Evolutionary conservation across 2,888 invertebrate genomes (phyloP).

Genomic region (Fragum whitleyi): DNA sequence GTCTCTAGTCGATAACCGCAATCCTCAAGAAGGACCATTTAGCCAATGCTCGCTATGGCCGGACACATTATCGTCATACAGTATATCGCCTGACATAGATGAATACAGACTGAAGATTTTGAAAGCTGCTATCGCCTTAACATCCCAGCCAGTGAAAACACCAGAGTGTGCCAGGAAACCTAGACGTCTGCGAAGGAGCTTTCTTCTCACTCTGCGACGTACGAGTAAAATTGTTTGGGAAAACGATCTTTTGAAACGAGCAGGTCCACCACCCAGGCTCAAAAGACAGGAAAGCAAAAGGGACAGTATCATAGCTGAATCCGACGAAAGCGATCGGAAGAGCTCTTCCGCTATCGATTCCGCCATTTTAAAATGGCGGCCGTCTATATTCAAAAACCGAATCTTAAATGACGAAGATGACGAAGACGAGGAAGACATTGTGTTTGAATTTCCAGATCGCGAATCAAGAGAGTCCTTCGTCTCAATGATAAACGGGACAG

Average conservation of each 20-base stretch:
- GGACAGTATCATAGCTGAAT: conserved; percentile 9
- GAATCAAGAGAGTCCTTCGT: conserved; percentile 13
- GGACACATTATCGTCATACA: conserved; percentile 26
- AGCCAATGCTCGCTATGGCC: conserved; percentile 40
- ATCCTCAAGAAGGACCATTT: background rate
- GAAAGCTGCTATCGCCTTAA: conserved; percentile 58
- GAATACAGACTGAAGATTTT: conserved; percentile 53
- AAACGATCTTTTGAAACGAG: conserved; percentile 46
- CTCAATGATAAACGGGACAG: background rate
- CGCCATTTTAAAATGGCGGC: conserved; percentile 29
- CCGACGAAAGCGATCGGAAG: background rate
- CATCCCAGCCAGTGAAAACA: conserved; percentile 54
- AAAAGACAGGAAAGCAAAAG: background rate
- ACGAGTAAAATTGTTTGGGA: conserved; percentile 53
- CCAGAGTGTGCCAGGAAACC: conserved; percentile 38
- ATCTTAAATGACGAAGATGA: conserved; percentile 42
- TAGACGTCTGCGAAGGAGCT: conserved; percentile 49
- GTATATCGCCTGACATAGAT: conserved; percentile 39
- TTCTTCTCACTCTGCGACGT: conserved; percentile 41
- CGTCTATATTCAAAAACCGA: conserved; percentile 47
- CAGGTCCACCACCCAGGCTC: background rate
- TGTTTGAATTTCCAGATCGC: conserved; percentile 32
- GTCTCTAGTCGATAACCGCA: background rate
- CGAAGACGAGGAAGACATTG: conserved; percentile 33
- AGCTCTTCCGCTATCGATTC: background rate